Evolutionary conservation across 2,888 invertebrate species (phyloP).

Genomic region (Cremastobaeus sp.): DNA sequence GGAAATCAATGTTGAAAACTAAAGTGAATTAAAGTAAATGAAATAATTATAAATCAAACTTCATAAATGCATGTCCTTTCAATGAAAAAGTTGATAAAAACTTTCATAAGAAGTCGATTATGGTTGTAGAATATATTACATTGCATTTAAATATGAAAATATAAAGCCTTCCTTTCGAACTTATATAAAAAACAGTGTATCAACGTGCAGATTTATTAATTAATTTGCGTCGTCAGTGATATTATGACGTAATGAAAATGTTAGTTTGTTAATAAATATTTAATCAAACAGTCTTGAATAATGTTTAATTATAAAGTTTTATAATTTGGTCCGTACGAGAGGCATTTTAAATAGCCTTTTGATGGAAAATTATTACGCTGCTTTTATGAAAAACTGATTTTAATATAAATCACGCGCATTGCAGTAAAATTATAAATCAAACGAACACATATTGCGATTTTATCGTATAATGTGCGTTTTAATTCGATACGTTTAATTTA

Average conservation of each 20-base stretch:
- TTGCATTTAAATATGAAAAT: too few relatives aligned
- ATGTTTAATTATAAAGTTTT: constrained; percentile 15
- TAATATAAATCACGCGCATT: constrained; percentile 11
- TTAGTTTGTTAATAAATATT: constrained; percentile 2
- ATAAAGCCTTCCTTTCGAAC: too few relatives aligned
- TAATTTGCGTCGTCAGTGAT: neutral
- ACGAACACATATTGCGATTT: constrained; percentile 13
- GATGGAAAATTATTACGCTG: constrained; percentile 11
- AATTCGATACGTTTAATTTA: constrained; percentile 11
- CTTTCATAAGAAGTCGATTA: too few relatives aligned
- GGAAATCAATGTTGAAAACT: too few relatives aligned
- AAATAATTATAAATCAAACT: too few relatives aligned
- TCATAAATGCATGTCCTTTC: too few relatives aligned
- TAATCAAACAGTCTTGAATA: constrained; percentile 1
- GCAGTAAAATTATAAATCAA: constrained; percentile 14
- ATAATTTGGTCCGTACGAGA: constrained; percentile 4
- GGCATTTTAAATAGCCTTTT: constrained; percentile 14
- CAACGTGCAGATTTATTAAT: neutral
- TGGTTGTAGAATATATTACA: too few relatives aligned
- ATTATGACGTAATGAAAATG: neutral
- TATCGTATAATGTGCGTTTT: constrained; percentile 23
- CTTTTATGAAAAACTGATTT: constrained; percentile 18
- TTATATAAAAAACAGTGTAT: too few relatives aligned
- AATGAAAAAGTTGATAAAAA: too few relatives aligned
- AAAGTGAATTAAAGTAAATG: too few relatives aligned